These are phyloP conservation scores for Calosoma granatense DNA, from an alignment of 1,140 invertebrate genomes.

Conservation along the genomic window DNA sequence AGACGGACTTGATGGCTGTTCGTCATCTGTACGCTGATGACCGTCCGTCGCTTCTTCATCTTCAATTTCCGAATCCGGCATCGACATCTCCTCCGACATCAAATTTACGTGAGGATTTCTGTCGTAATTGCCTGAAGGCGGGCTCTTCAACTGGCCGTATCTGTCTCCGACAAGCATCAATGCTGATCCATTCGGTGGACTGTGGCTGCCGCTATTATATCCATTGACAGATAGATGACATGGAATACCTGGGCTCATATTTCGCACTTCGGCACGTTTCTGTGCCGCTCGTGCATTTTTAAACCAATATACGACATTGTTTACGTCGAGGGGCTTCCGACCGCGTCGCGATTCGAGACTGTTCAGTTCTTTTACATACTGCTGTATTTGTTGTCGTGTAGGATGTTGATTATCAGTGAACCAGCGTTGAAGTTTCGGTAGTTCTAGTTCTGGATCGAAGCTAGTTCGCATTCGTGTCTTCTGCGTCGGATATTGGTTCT, in stretches of 20 bases:
- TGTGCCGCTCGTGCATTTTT: slow-evolving; percentile 95
- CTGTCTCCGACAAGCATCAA: slow-evolving; percentile 38
- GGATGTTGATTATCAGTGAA: slow-evolving; percentile 95
- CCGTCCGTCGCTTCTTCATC: slow-evolving; percentile 44
- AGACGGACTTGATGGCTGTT: slow-evolving; percentile 47
- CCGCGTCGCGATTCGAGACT: slow-evolving; percentile 82
- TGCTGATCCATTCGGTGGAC: slow-evolving; percentile 44
- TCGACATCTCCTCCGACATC: slow-evolving; percentile 47
- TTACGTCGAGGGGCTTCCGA: slow-evolving; percentile 86
- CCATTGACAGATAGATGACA: slow-evolving; percentile 48
- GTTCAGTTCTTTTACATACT: slow-evolving; percentile 90
- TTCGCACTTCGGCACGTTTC: slow-evolving; percentile 72
- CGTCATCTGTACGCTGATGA: slow-evolving; percentile 33
- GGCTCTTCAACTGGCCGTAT: not conserved
- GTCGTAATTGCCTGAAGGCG: slow-evolving; percentile 24
- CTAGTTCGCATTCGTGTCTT: slow-evolving; percentile 87
- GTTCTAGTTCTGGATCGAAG: slow-evolving; percentile 90
- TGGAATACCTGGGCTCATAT: slow-evolving; percentile 38
- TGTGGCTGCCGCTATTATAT: slow-evolving; percentile 49
- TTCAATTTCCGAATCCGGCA: slow-evolving; percentile 49
- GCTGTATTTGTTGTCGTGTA: slow-evolving; percentile 85
- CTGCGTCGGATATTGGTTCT: slow-evolving; percentile 66
- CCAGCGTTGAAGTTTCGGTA: slow-evolving; percentile 90
- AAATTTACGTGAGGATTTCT: slow-evolving; percentile 39
- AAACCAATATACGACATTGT: slow-evolving; percentile 98